Evolutionary conservation across 2,113 vertebrate genomes (phyloP).

Genomic region (Pomatostomus ruficeps): DNA sequence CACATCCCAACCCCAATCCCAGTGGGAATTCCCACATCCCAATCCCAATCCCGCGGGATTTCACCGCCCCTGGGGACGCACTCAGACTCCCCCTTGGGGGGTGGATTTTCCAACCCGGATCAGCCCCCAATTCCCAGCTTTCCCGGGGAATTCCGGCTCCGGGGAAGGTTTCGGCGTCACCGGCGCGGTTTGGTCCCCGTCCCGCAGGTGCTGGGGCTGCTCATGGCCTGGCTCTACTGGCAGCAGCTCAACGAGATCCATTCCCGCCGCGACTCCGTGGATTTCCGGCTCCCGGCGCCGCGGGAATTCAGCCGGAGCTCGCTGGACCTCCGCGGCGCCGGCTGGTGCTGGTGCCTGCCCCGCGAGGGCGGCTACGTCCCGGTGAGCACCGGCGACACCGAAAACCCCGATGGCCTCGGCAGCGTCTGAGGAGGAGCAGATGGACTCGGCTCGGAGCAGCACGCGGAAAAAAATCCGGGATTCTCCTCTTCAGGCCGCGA

Average conservation of each 20-base stretch:
- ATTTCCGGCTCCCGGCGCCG: slow-evolving; percentile 72
- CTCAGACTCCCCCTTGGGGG: too few species aligned
- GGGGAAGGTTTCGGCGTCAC: too few species aligned
- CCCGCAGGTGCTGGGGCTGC: too few species aligned
- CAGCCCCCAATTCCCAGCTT: too few species aligned
- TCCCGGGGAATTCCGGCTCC: too few species aligned
- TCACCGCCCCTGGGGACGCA: too few species aligned
- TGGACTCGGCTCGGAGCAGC: not conserved
- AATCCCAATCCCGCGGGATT: too few species aligned
- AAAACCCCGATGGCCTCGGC: not conserved
- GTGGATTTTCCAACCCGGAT: too few species aligned
- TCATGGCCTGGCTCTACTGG: slow-evolving; percentile 83
- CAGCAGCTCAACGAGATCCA: slow-evolving; percentile 80
- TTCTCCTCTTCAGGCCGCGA: not conserved
- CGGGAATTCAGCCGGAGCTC: slow-evolving; percentile 63
- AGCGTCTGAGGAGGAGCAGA: not conserved
- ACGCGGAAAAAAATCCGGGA: rapidly evolving
- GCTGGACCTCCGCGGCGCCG: slow-evolving; percentile 80
- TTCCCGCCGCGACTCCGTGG: slow-evolving; percentile 73
- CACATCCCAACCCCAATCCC: too few species aligned
- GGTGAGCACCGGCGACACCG: too few species aligned
- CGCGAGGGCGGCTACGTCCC: slow-evolving; percentile 84
- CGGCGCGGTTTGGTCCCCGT: too few species aligned
- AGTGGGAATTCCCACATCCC: too few species aligned
- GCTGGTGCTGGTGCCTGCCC: slow-evolving; percentile 88